Percentiles rank a stretch among this genome's conserved stretches.
phyloP scores from a whole-genome alignment of 2,797 vertebrate species.

The Spea hammondii region DNA sequence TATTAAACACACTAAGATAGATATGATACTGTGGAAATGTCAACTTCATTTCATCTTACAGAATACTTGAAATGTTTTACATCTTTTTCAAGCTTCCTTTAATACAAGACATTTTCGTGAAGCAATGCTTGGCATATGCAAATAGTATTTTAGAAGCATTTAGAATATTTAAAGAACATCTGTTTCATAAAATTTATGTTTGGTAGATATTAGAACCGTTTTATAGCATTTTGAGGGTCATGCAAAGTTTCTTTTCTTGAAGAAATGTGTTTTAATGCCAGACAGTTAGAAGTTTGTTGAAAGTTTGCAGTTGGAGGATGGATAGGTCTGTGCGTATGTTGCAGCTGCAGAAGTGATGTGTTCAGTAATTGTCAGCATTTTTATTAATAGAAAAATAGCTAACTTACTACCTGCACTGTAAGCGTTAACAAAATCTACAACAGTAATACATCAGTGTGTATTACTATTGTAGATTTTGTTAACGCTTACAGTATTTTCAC shows the following conservation, averaged over 20 bases:
- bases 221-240: slow-evolving; percentile 35
- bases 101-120: slow-evolving; percentile 13
- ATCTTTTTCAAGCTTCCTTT: slow-evolving; percentile 1
- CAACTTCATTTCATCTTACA: slow-evolving; percentile 3
- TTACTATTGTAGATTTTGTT: neutral
- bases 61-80: neutral
- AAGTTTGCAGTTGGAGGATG: slow-evolving; percentile 13
- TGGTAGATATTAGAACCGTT: slow-evolving; percentile 33
- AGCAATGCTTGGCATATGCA: slow-evolving; percentile 21
- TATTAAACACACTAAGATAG: slow-evolving; percentile 6
- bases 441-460: too few relatives aligned
- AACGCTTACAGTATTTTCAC: neutral
- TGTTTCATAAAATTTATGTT: slow-evolving; percentile 36
- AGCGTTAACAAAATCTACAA: too few relatives aligned
- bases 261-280: slow-evolving; percentile 26
- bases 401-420: slow-evolving; percentile 6
- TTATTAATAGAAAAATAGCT: slow-evolving; percentile 6
- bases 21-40: slow-evolving; percentile 16
- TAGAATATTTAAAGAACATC: slow-evolving; percentile 41
- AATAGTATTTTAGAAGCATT: slow-evolving; percentile 24
- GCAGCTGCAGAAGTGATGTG: slow-evolving; percentile 14
- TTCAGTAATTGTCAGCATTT: slow-evolving; percentile 10
- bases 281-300: slow-evolving; percentile 4
- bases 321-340: neutral
- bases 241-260: slow-evolving; percentile 37